Evolutionary conservation across 2,797 vertebrate species (phyloP), one percentile per base, ranked within the genome.

Genomic region (Rhynchotus rufescens): DNA sequence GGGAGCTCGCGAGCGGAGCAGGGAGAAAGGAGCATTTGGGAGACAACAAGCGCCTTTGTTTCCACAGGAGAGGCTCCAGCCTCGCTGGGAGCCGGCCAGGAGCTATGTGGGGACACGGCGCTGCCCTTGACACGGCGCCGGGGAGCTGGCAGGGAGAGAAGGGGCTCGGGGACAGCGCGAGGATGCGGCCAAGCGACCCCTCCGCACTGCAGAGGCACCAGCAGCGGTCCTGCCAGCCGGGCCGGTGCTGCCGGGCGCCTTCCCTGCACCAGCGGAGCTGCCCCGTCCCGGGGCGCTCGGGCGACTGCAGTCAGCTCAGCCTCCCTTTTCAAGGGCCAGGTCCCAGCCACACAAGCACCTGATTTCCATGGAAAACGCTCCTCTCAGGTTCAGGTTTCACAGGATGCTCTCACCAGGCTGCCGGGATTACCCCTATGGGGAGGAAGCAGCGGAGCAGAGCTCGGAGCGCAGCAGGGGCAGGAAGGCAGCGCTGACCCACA

Each of bases 281-380:
- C 89, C 88, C 80, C 44, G 65, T 62, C 85, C 22, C 19, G 65
- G 30, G 61, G 81, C 81, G 84, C 88, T 94, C 88, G 69, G 72
- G 57, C 84, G 86, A 79, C 94, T 25, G 62, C 73, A 90, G 84
- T 86, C 82, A 88, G 68, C 91, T 62, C 76, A 69, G 51, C 49
- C 88, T 90, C 84, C 86, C 81, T 45, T 38, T 75, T 64, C 62
- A 67, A 68, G 72, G 79, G 42, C 21, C 88, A 83, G 94, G 86
- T 94, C 84, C 88, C 76, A 78, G 10, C 34, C 57, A 86, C 36
- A 61, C 15, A 71, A 89, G 60, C 73, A 66, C 73, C 52, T 78
- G 23, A 95, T 73, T 87, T 87, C 62, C 66, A 88, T 56, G 60
- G 26, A 83, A 84, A 93, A 88, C 86, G 21, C 69, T 78, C 34